phyloP scores from a whole-genome alignment of 2,888 invertebrate genomes.

The Aphidoletes aphidimyza region DNA sequence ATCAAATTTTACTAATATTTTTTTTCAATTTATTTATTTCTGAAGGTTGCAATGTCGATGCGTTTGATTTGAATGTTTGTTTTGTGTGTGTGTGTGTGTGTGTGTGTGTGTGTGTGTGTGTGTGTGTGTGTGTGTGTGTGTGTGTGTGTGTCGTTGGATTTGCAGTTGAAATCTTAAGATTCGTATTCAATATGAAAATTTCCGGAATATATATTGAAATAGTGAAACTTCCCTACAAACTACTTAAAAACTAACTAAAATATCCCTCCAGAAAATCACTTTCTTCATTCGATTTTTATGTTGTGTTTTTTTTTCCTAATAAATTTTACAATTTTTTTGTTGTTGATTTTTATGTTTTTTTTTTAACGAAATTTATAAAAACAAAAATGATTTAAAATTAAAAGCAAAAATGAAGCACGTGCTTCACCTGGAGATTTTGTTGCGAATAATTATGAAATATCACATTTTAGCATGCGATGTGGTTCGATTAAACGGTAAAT shows the following conservation, averaged over 20 bases:
- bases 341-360: neutral
- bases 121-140: too few relatives aligned
- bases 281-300: neutral
- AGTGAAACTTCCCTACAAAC: too few relatives aligned
- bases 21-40: too few relatives aligned
- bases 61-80: neutral
- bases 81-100: too few relatives aligned
- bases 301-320: neutral
- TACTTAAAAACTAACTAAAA: neutral
- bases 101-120: too few relatives aligned
- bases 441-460: neutral
- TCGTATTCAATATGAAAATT: too few relatives aligned
- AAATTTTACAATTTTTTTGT: neutral
- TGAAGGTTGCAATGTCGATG: neutral
- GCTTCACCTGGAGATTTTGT: neutral
- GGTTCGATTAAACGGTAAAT: slow-evolving; percentile 6
- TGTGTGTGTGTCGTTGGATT: too few relatives aligned
- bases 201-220: too few relatives aligned
- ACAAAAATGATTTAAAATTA: too few relatives aligned
- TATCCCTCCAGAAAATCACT: neutral
- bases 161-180: too few relatives aligned
- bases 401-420: neutral
- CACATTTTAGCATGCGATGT: neutral
- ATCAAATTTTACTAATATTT: too few relatives aligned
- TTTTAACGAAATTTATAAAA: too few relatives aligned